Base-by-base conservation (phyloP, 2,113 vertebrate genomes). In the Leiothrix lutea region DNA sequence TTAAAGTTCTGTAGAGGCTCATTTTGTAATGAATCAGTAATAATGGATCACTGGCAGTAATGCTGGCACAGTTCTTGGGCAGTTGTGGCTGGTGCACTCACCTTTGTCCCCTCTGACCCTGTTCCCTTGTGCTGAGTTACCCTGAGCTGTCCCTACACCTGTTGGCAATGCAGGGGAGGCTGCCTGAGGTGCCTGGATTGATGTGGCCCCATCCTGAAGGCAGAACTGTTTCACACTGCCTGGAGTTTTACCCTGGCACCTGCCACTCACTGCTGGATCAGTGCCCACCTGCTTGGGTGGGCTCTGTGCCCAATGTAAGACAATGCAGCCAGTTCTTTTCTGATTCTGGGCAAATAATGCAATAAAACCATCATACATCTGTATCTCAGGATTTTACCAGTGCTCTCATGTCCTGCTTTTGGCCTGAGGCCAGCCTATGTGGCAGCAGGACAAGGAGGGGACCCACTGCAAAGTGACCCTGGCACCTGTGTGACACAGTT, bases 151-250 rank as follows among this genome's bases (percentile, higher is more conserved):
- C 42, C 29, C 54, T 22, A 36, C 29, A 19, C 15, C 45, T 35
- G 2, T 2, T 36, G 18, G 1, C 12, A 31, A 3, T 0, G 2
- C 14, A 2, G 6, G 0, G 58, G 53, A 54, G 42, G 29, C 6
- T 28, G 4, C 5, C 9, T 23, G 65, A 56, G 54, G 33, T 65
- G 62, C 48, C 60, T 48, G 62, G 15, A 7, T 21, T 40, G 54
- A 11, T 33, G 71, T 70, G 60, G 35, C 56, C 51, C 11, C n/a
- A 20, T 78, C 56, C 42, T 88, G 64, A 77, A 29, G 67, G 62
- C 60, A 70, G 28, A 78, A 5, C 31, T 33, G 22, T 28, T 40
- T 18, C n/a, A 54, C 40, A 15, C n/a, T 42, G 14, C 35, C 45
- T 33, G 61, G 35, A 65, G 18, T 33, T 90, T 73, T 53, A 45